Evolutionary conservation across 2,888 invertebrate species (phyloP), one percentile per base, ranked within the genome.

Genomic region (Elmis aenea): DNA sequence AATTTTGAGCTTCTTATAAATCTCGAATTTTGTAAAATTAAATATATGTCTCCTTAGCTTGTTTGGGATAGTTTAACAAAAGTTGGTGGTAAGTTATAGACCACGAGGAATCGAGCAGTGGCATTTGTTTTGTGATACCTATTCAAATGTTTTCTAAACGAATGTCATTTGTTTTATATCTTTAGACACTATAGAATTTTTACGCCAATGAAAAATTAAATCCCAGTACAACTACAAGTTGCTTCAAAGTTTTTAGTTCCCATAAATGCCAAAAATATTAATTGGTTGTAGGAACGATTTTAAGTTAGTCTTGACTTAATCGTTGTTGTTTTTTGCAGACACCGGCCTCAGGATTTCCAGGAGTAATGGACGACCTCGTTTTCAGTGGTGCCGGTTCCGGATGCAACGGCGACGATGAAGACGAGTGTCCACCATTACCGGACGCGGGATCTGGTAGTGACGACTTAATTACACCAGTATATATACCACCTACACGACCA

Each of bases 331-430:
- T 26, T 46, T 55, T 61, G 1, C 69, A 89, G 88, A 89, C 89
- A 0, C 88, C 89, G 12, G 85, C 89, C 0, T 87, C 87, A 21
- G 87, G 86, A 1, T 84, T 83, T 62, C 79, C 82, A 1, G 79
- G 79, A 1, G 80, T 85, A 1, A 76, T 85, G 59, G 94, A 94
- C 64, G 94, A 94, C 66, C 73, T 94, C 42, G 88, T 94, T 33
- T 91, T 87, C 69, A 90, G 91, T 5, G 93, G 93, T 2, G 89
- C 89, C 1, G 91, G 92, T 0, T 90, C 91, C 2, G 92, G 91
- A 0, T 93, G 93, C 58, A 79, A 87, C 25, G 86, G 85, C 42
- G 93, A 92, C 58, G 78, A 78, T 56, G 93, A 94, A 63, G 93
- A 92, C 56, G 92, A 92, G 50, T 93, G 93, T 61, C 79, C 82